Evolutionary conservation across 2,113 vertebrate species (phyloP), one percentile per base, ranked within the genome.

Genomic region (Heliornis fulica): DNA sequence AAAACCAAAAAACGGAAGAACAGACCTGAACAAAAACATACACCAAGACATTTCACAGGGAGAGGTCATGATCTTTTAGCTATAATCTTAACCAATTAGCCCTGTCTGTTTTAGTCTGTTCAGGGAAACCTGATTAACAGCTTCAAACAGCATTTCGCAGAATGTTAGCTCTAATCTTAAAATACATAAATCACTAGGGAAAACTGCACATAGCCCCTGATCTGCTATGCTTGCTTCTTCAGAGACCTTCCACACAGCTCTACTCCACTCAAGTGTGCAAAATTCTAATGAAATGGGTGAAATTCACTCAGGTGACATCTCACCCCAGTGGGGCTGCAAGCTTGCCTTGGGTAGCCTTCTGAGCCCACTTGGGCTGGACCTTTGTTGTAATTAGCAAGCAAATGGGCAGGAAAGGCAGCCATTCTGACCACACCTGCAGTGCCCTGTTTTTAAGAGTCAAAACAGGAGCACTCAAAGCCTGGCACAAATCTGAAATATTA

Each of bases 91-190:
- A 41, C 51, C 91, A 92, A 57, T 92, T 96, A 83, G 72, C 28
- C 80, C 11, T 86, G 50, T 72, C 79, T 96, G 53, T 18, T 91
- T 83, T 51, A 69, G 36, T 64, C 45, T 75, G 29, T 70, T 92
- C 82, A 78, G 76, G 68, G 54, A 92, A 90, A 75, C 43, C 48
- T 89, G 66, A 96, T 89, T 86, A 96, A 83, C 25, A 56, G 26
- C 68, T 86, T 91, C 72, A 71, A 86, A 86, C 51, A 66, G 38
- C 60, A 71, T 70, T 93, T 93, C 8, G 9, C 60, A 92, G 89
- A 94, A 81, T 70, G 83, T 51, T 81, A 66, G 32, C n/a, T 79
- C 56, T 89, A 90, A 93, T 83, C 83, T 86, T 75, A 71, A 75
- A 81, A 81, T 90, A 48, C 8, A 93, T 86, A 93, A 88, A 93